phyloP scores from a whole-genome alignment of 2,797 vertebrate genomes.

The Enteromius unitaeniatus region DNA sequence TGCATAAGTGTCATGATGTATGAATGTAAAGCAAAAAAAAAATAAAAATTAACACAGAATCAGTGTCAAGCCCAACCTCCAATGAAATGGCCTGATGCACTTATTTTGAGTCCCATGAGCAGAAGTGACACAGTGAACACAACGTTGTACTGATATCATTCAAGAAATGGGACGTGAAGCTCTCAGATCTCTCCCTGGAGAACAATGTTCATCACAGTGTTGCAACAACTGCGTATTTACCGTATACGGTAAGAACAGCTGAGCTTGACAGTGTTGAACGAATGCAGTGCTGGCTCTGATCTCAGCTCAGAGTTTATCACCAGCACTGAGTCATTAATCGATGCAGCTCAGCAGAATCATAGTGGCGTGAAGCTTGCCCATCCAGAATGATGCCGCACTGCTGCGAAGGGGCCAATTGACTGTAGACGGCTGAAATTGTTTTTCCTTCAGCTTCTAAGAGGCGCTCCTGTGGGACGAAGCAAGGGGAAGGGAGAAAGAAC shows the following conservation, averaged over 20 bases:
- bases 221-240: neutral
- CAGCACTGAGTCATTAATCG: constrained; percentile 52
- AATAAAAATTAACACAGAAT: neutral
- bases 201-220: constrained; percentile 19
- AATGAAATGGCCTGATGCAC: neutral
- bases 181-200: constrained; percentile 26
- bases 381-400: constrained; percentile 50
- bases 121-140: neutral
- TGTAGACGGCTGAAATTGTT: constrained; percentile 55
- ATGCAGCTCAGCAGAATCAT: constrained; percentile 48
- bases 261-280: constrained; percentile 27
- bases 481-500: constrained; percentile 28
- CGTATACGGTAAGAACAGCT: constrained; percentile 28
- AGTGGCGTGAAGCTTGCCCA: constrained; percentile 40
- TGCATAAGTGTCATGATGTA: constrained; percentile 21
- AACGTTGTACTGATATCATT: constrained; percentile 6
- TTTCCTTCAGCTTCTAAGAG: constrained; percentile 61
- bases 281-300: constrained; percentile 37
- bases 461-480: constrained; percentile 40
- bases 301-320: constrained; percentile 46
- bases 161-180: neutral
- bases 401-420: constrained; percentile 46
- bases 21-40: constrained; percentile 12
- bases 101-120: constrained; percentile 5
- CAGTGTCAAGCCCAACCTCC: constrained; percentile 13